Conservation (phyloP, 2,888 invertebrate genomes). For the Temnothorax ravouxi region DNA sequence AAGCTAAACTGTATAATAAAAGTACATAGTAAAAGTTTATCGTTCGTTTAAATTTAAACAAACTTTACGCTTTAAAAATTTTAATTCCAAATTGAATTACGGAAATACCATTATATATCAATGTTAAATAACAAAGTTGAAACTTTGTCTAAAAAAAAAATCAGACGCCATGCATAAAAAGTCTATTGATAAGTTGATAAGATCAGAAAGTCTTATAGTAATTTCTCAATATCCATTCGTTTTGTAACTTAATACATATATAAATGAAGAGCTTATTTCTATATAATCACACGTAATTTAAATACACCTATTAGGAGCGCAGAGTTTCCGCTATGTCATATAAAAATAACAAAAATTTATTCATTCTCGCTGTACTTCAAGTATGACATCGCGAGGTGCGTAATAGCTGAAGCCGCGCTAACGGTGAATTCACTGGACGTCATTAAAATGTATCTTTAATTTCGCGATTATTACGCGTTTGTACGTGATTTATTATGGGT, state of each 20-base stretch:
- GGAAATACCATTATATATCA: not conserved
- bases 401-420: not conserved
- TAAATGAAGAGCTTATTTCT: not conserved
- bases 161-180: not conserved
- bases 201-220: not conserved
- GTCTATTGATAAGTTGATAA: not conserved
- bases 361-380: not conserved
- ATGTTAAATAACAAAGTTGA: too few species aligned
- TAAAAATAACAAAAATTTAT: not conserved
- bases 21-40: not conserved
- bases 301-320: not conserved
- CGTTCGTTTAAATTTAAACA: conserved; percentile 5
- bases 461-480: conserved; percentile 49
- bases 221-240: not conserved
- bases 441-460: conserved; percentile 41
- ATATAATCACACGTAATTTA: conserved; percentile 9
- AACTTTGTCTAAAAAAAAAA: too few species aligned
- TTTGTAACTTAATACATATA: not conserved
- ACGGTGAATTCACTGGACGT: conserved; percentile 30
- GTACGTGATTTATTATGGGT: conserved; percentile 52
- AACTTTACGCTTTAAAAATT: not conserved
- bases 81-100: not conserved
- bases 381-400: not conserved
- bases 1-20: not conserved
- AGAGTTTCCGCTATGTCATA: not conserved